Conservation (phyloP, 2,797 vertebrate species). For the Chelmon rostratus region DNA sequence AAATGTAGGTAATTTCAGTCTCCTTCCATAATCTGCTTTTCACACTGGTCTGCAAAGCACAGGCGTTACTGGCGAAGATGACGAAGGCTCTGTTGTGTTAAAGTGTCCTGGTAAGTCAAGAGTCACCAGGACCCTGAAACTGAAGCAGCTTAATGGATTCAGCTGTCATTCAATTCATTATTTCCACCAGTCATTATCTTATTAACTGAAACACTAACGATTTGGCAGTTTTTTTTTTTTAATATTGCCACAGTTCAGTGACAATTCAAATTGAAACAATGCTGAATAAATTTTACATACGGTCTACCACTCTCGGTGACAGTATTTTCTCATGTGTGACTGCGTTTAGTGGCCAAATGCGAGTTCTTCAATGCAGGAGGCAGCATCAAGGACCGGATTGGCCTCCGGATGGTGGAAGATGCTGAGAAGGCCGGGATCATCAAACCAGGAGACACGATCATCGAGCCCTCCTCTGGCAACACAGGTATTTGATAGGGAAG, state of each 20-base stretch:
- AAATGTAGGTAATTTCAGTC: not conserved
- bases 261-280: too few relatives aligned
- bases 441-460: slow-evolving; percentile 95
- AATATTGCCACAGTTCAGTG: too few relatives aligned
- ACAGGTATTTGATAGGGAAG: slow-evolving; percentile 85
- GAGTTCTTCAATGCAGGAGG: slow-evolving; percentile 97
- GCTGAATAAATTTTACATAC: not conserved
- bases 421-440: slow-evolving; percentile 91
- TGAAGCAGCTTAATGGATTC: too few relatives aligned
- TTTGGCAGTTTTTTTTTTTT: too few relatives aligned
- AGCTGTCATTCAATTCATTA: too few relatives aligned
- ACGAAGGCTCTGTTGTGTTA: not conserved
- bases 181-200: too few relatives aligned
- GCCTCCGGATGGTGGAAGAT: slow-evolving; percentile 96
- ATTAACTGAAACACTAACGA: too few relatives aligned
- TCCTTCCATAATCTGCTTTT: not conserved
- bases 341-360: slow-evolving; percentile 92
- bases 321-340: not conserved
- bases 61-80: not conserved
- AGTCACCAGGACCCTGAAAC: too few relatives aligned
- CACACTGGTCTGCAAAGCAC: too few relatives aligned
- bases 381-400: slow-evolving; percentile 96
- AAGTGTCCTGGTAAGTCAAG: not conserved
- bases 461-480: slow-evolving; percentile 98
- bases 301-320: not conserved